Evolutionary conservation across 2,888 invertebrate genomes (phyloP), one percentile per base, ranked within the genome.

Genomic region (Nineta flava): DNA sequence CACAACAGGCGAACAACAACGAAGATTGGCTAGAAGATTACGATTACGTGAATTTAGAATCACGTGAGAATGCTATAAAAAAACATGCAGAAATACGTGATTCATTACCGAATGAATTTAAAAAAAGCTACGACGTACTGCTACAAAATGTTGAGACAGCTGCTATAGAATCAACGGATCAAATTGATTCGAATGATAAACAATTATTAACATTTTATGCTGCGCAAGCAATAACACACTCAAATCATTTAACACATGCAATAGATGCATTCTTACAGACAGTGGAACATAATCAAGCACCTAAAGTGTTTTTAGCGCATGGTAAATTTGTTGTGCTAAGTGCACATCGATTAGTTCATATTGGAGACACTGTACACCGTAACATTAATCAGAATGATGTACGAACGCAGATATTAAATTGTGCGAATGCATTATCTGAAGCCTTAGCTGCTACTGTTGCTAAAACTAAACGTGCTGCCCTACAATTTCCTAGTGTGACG

Each of bases 321-420:
- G 88, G 91, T 48, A 95, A 95, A 66, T 92, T 92, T 66, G 92
- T 96, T 9, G 88, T 95, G 34, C 74, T 96, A 46, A 88, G 88
- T 63, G 94, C 93, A 21, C 94, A 95, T 63, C 83, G 93, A 64
- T 74, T 96, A 61, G 90, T 96, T 16, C 87, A 90, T 63, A 93
- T 94, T 53, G 94, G 94, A 47, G 95, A 96, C 69, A 91, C 87
- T 46, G 86, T 95, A 26, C 84, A 92, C 64, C 79, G 88, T 58
- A 91, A 91, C 65, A 77, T 92, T 42, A 75, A 78, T 26, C 79
- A 84, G 59, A 74, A 77, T 50, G 83, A 84, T 54, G 69, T 90
- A 45, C 80, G 83, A 60, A 76, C 81, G 46, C 75, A 81, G 60
- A 79, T 87, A 38, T 66, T 85, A 46, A 76, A 80, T 54, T 84